Conservation (phyloP, 2,797 vertebrate species). For the Pangasius sanitwongsei region DNA sequence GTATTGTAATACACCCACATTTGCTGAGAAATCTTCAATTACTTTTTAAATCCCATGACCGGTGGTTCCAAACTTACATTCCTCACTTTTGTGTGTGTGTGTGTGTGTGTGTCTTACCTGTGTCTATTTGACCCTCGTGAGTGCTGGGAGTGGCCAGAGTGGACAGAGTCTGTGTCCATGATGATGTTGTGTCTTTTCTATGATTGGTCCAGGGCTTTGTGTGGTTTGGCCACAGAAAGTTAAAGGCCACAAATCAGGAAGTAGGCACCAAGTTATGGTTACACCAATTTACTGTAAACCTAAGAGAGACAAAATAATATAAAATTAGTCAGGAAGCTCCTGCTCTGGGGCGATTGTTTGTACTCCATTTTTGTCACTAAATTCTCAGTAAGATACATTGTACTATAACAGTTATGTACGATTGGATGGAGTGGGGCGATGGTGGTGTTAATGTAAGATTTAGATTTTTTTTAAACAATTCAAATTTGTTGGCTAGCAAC, state of each 20-base stretch:
- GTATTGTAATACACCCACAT: not conserved
- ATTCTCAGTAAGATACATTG: not conserved
- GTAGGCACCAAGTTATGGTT: slow-evolving; percentile 9
- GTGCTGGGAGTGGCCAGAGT: slow-evolving; percentile 93
- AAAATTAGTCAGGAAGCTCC: not conserved
- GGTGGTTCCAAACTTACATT: not conserved
- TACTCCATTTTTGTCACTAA: not conserved
- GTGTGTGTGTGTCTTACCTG: slow-evolving; percentile 75
- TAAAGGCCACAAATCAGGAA: slow-evolving; percentile 52
- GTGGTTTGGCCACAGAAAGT: not conserved
- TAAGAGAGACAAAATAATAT: not conserved
- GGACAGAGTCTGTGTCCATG: slow-evolving; percentile 98
- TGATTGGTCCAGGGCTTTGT: slow-evolving; percentile 60
- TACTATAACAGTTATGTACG: not conserved
- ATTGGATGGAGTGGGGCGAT: not conserved
- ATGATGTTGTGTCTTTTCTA: slow-evolving; percentile 61
- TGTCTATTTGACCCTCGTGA: slow-evolving; percentile 92
- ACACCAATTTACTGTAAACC: slow-evolving; percentile 1
- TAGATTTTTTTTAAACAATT: not conserved
- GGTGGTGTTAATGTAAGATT: not conserved
- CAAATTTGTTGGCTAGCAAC: not conserved
- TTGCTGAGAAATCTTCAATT: not conserved
- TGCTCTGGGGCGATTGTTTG: not conserved
- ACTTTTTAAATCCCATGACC: not conserved
- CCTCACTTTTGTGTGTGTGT: not conserved